Conservation (phyloP, 2,113 vertebrate species). For the Cynocephalus volans region DNA sequence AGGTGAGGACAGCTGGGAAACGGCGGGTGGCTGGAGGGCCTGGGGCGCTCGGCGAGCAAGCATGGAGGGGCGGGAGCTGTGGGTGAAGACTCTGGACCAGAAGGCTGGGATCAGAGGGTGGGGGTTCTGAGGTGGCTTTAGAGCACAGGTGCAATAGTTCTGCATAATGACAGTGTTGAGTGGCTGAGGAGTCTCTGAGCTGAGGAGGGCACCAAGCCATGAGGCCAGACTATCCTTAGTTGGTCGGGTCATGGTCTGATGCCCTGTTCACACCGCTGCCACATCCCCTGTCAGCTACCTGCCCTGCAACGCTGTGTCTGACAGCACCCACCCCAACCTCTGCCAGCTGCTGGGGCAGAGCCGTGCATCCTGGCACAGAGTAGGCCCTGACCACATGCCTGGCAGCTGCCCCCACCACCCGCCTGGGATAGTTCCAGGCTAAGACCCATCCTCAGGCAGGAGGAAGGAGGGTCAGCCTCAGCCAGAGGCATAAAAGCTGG, state of each 20-base stretch:
- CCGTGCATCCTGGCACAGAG: neutral
- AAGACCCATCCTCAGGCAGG: neutral
- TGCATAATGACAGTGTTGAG: neutral
- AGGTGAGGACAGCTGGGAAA: neutral
- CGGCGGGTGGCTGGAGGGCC: neutral
- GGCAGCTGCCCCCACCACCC: neutral
- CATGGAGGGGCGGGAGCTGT: accelerated
- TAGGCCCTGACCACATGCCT: neutral
- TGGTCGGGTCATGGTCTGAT: too few relatives aligned
- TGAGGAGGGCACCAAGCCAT: neutral
- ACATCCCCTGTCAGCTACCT: neutral
- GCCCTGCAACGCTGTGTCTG: neutral
- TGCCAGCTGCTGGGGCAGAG: neutral
- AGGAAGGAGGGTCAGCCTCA: too few relatives aligned
- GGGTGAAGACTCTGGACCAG: neutral
- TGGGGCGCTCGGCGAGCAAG: neutral
- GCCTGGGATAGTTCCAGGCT: neutral
- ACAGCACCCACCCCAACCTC: neutral
- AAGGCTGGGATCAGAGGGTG: neutral
- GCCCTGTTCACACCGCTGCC: neutral
- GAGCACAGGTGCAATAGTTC: neutral
- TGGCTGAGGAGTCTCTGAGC: neutral
- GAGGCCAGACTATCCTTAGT: neutral
- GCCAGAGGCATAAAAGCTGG: neutral
- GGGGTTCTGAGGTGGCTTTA: neutral